phyloP scores from a whole-genome alignment of 1,140 invertebrate genomes.

The Batillaria attramentaria region DNA sequence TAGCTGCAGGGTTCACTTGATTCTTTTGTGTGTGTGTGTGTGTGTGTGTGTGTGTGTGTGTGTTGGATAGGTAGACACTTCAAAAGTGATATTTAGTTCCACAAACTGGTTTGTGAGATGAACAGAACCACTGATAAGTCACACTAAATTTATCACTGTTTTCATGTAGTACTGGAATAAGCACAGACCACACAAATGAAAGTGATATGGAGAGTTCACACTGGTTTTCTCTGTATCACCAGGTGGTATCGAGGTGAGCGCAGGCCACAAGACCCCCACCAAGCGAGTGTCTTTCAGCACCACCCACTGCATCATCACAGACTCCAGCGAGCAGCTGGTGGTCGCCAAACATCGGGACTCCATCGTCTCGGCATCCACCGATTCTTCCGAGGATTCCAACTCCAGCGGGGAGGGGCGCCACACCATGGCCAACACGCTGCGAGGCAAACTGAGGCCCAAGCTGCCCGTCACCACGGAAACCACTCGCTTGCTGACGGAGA shows the following conservation, averaged over 20 bases:
- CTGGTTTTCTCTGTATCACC: neutral
- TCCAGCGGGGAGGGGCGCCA: constrained; percentile 63
- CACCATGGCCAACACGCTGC: constrained; percentile 41
- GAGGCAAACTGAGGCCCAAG: constrained; percentile 62
- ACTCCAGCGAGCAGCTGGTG: constrained; percentile 56
- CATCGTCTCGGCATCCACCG: constrained; percentile 67
- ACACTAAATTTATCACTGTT: too few species aligned
- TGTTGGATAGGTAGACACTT: too few species aligned
- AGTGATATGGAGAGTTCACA: too few species aligned
- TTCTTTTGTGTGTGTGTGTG: too few species aligned
- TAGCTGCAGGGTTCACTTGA: too few species aligned
- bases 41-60: too few species aligned
- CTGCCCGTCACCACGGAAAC: constrained; percentile 67
- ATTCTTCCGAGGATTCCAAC: constrained; percentile 65
- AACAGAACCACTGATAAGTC: too few species aligned
- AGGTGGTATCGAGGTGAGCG: neutral
- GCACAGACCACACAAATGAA: too few species aligned
- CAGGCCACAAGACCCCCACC: constrained; percentile 57
- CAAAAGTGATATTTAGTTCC: too few species aligned
- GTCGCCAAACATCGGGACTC: constrained; percentile 61
- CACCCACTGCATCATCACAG: constrained; percentile 66
- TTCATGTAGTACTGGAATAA: too few species aligned
- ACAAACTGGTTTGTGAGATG: too few species aligned
- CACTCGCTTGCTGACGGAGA: constrained; percentile 65
- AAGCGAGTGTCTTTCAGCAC: constrained; percentile 68